Evolutionary conservation across 2,113 vertebrate species (phyloP), one percentile per base, ranked within the genome.

Genomic region (Nothocercus nigrocapillus): DNA sequence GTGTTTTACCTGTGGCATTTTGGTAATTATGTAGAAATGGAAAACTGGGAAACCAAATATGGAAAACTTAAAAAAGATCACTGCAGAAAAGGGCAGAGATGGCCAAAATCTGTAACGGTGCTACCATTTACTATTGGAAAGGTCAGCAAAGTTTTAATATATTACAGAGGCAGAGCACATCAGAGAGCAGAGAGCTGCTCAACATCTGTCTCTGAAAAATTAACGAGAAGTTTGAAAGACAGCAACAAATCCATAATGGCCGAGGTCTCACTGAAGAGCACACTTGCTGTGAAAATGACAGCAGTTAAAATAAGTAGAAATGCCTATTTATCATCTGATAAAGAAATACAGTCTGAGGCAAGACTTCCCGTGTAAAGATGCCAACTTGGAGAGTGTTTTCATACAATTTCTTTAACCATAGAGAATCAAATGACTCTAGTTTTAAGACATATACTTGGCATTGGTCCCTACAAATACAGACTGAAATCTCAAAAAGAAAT

Each of bases 61-160:
- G 53, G 54, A 56, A 56, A 56, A 56, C 28, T 78, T n/a, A 21
- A 77, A 91, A 74, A 38, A 82, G 10, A 82, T 27, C 54, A 53
- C 11, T 63, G 64, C 14, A 69, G 24, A 49, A 91, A 92, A 89
- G 8, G n/a, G 28, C 30, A 88, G 49, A 84, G 27, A 73, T 73
- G 40, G 2, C 4, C 44, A 87, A 59, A 9, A 49, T 63, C 45
- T 14, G 61, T 30, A 74, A 82, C 20, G 6, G 54, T 49, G 30
- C 19, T 80, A 77, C 47, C 67, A 58, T 6, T 53, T 70, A 74
- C 13, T 40, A 54, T 40, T 82, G 64, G 13, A 91, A 83, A 82
- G 0, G 0, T 47, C 56, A 85, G 27, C 54, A 32, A 47, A 40
- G 24, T 78, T 89, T 67, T 83, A 85, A 61, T 0, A 0, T 24